Evolutionary conservation across 2,113 vertebrate species (phyloP).

Genomic region (Sciurus niger): DNA sequence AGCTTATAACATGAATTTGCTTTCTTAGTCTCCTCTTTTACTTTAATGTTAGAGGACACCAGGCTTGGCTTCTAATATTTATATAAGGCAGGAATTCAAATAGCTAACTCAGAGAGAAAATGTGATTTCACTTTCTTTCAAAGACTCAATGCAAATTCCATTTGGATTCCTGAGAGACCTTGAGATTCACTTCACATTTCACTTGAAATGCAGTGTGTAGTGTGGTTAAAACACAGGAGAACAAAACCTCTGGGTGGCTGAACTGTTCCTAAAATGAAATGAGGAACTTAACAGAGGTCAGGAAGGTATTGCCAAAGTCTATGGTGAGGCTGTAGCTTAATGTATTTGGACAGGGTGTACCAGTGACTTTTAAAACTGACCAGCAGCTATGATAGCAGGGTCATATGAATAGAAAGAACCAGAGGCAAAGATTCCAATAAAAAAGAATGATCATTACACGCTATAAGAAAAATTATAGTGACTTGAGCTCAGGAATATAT

Average conservation of each 20-base stretch:
- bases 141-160: slow-evolving; percentile 75
- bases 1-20: slow-evolving; percentile 26
- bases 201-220: slow-evolving; percentile 28
- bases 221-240: slow-evolving; percentile 24
- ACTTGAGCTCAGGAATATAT: not conserved
- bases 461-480: not conserved
- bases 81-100: slow-evolving; percentile 77
- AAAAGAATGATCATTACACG: not conserved
- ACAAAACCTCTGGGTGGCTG: not conserved
- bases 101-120: slow-evolving; percentile 55
- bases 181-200: slow-evolving; percentile 35
- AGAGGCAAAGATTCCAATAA: slow-evolving; percentile 6
- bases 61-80: slow-evolving; percentile 72
- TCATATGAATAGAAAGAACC: not conserved
- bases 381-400: not conserved
- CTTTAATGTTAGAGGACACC: slow-evolving; percentile 74
- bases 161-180: slow-evolving; percentile 53
- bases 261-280: slow-evolving; percentile 29
- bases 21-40: slow-evolving; percentile 59
- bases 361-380: not conserved
- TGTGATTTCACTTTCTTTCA: slow-evolving; percentile 69
- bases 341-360: not conserved
- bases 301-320: not conserved
- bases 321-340: not conserved
- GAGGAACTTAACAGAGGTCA: not conserved